A percentile compares a stretch with the other conserved stretches of the same genome.
These are phyloP conservation scores for Eilema griseolum DNA, from an alignment of 2,888 invertebrate genomes.

Conservation along the genomic window DNA sequence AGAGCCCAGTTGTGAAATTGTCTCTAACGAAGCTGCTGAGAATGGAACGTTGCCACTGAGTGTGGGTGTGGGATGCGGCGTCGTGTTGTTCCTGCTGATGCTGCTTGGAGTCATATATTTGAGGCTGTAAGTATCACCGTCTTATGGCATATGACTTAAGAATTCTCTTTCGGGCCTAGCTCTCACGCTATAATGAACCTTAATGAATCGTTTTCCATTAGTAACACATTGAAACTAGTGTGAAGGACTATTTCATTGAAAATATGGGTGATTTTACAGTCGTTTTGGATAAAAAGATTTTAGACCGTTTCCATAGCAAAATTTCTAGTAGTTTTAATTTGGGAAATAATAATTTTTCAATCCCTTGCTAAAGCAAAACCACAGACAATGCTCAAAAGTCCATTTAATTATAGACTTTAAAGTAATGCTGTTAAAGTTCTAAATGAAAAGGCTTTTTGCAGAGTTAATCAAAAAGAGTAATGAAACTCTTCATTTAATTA, in stretches of 20 bases:
- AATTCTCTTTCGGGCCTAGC: not conserved
- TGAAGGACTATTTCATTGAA: not conserved
- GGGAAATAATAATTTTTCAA: no score
- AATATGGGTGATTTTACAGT: no score
- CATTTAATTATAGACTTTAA: no score
- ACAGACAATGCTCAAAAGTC: no score
- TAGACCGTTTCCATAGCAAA: no score
- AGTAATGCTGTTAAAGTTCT: no score
- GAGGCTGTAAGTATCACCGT: slow-evolving; percentile 90
- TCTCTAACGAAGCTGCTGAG: slow-evolving; percentile 90
- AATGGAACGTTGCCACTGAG: slow-evolving; percentile 91
- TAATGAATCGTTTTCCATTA: not conserved
- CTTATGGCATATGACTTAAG: not conserved
- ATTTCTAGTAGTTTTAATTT: no score
- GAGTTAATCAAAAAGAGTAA: no score
- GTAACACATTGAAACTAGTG: not conserved
- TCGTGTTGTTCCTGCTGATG: slow-evolving; percentile 92
- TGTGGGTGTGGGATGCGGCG: slow-evolving; percentile 94
- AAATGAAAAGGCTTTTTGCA: no score
- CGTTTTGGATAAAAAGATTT: no score
- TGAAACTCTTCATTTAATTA: no score
- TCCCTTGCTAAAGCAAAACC: no score
- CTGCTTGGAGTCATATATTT: slow-evolving; percentile 93
- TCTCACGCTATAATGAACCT: not conserved
- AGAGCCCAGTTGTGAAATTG: slow-evolving; percentile 93